Evolutionary conservation across 2,888 invertebrate genomes (phyloP).

Genomic region (Melitaea athalia): DNA sequence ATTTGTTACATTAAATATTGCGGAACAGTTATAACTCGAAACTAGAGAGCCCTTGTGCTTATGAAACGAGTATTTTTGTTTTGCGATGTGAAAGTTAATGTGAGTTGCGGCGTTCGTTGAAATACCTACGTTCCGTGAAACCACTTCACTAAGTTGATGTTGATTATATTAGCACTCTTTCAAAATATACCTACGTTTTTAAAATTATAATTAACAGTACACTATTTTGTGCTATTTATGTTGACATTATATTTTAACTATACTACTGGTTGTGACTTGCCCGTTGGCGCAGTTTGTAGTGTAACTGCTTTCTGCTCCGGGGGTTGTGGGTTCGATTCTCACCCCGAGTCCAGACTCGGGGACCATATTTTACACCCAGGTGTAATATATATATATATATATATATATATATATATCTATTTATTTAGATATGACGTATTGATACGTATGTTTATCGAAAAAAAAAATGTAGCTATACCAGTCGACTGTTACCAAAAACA

Average conservation of each 20-base stretch:
- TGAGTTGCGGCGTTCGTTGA: conserved; percentile 21
- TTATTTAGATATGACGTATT: too few relatives aligned
- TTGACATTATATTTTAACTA: not conserved
- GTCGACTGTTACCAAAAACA: too few relatives aligned
- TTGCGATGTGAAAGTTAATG: conserved; percentile 23
- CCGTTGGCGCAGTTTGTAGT: too few relatives aligned
- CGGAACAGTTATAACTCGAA: conserved; percentile 1
- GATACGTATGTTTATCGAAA: too few relatives aligned
- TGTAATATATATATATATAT: too few relatives aligned
- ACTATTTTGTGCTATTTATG: not conserved
- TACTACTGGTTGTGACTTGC: too few relatives aligned
- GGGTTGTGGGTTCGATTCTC: too few relatives aligned
- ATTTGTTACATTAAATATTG: conserved; percentile 6
- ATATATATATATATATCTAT: too few relatives aligned
- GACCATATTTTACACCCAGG: too few relatives aligned
- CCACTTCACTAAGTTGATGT: conserved; percentile 20
- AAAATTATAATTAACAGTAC: not conserved
- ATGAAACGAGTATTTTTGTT: conserved; percentile 23
- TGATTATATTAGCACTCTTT: conserved; percentile 14
- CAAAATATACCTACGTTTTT: conserved; percentile 11
- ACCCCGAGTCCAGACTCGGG: too few relatives aligned
- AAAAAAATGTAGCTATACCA: too few relatives aligned
- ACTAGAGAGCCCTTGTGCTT: conserved; percentile 17
- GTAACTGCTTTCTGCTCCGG: too few relatives aligned
- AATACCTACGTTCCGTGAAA: conserved; percentile 21